phyloP scores from a whole-genome alignment of 1,140 invertebrate species.

The Contarinia nasturtii region DNA sequence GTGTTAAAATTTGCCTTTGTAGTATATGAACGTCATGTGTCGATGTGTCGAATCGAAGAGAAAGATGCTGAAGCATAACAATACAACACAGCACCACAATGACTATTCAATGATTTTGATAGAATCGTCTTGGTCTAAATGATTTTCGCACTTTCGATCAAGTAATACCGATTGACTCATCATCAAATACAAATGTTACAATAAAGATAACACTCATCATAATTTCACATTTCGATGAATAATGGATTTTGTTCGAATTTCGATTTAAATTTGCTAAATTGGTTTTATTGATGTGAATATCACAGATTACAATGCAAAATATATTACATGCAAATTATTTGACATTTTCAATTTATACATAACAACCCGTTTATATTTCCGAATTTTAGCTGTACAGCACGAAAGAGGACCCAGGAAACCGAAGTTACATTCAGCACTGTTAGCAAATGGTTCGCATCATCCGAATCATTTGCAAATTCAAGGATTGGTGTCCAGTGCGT shows the following conservation, averaged over 20 bases:
- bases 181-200: too few species aligned
- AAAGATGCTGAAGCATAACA: too few species aligned
- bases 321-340: neutral
- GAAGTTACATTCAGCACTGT: slow-evolving; percentile 32
- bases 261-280: neutral
- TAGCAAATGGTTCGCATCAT: slow-evolving; percentile 3
- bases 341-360: too few species aligned
- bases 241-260: neutral
- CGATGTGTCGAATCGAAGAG: too few species aligned
- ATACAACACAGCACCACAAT: too few species aligned
- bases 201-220: neutral
- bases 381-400: slow-evolving; percentile 75
- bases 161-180: too few species aligned
- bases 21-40: too few species aligned
- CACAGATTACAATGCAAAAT: neutral
- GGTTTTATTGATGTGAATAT: neutral
- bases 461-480: slow-evolving; percentile 5
- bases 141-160: too few species aligned
- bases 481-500: neutral
- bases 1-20: too few species aligned
- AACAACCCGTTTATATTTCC: too few species aligned
- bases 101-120: too few species aligned
- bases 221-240: neutral
- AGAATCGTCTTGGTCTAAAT: too few species aligned
- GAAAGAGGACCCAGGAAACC: slow-evolving; percentile 88